These are phyloP conservation scores for Trichomycterus rosablanca DNA, from an alignment of 2,113 vertebrate genomes.

Conservation along the genomic window DNA sequence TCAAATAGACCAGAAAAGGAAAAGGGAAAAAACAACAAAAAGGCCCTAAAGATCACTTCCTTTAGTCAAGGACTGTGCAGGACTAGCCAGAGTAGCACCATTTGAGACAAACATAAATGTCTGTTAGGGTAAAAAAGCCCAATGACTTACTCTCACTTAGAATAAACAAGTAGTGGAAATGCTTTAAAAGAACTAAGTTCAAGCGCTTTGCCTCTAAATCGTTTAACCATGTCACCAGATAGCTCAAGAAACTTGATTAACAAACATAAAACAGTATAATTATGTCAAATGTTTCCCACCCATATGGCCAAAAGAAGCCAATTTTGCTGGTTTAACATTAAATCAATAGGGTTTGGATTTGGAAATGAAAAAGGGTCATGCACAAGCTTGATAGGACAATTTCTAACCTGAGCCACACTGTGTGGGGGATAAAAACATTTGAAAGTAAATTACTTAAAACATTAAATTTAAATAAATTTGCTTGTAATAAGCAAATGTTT, in stretches of 20 bases:
- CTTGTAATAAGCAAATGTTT: no score
- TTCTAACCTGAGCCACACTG: constrained; percentile 1
- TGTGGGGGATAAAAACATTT: no score
- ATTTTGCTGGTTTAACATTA: constrained; percentile 32
- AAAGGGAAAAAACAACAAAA: not conserved
- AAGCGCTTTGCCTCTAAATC: constrained; percentile 35
- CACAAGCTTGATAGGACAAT: no score
- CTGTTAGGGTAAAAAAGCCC: no score
- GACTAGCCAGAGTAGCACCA: constrained; percentile 42
- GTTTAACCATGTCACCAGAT: constrained; percentile 37
- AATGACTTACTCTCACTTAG: not conserved
- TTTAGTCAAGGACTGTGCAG: constrained; percentile 32
- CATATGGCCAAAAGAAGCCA: no score
- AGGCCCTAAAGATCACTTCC: constrained; percentile 12
- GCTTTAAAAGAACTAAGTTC: constrained; percentile 27
- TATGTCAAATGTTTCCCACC: no score
- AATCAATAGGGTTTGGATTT: constrained; percentile 9
- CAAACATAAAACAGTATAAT: no score
- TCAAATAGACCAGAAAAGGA: constrained; percentile 9
- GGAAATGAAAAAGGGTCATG: constrained; percentile 6
- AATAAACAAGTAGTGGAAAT: constrained; percentile 21
- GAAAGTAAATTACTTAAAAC: no score
- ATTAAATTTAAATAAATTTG: no score
- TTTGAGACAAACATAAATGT: constrained; percentile 31
- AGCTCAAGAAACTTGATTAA: no score